phyloP scores from a whole-genome alignment of 2,113 vertebrate species.

The Camelus bactrianus region DNA sequence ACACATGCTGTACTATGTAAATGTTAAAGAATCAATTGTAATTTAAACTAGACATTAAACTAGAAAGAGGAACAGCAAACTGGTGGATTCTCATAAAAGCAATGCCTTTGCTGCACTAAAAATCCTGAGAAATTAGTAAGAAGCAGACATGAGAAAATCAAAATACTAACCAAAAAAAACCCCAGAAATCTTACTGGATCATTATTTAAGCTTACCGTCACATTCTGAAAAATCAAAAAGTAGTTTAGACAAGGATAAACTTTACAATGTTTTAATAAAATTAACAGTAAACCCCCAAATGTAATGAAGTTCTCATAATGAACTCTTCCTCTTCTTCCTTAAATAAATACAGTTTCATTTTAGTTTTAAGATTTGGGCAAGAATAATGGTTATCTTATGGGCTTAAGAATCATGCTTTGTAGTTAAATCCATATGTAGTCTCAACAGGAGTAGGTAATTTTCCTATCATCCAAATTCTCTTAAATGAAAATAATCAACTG shows the following conservation, averaged over 20 bases:
- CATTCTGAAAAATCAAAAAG: not conserved
- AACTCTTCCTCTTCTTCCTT: not conserved
- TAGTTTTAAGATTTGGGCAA: not conserved
- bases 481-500: slow-evolving; percentile 19
- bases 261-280: not conserved
- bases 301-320: not conserved
- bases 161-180: not conserved
- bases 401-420: slow-evolving; percentile 20
- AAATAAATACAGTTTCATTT: not conserved
- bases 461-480: not conserved
- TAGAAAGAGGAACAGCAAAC: not conserved
- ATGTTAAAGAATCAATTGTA: slow-evolving; percentile 7
- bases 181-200: not conserved
- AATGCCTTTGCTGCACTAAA: not conserved
- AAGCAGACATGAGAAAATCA: not conserved
- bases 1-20: not conserved
- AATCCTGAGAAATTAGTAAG: not conserved
- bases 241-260: not conserved
- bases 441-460: slow-evolving; percentile 1
- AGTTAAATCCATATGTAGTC: not conserved
- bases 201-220: not conserved
- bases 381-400: not conserved
- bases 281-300: not conserved
- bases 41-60: slow-evolving; percentile 33
- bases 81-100: not conserved